Conservation (phyloP, 2,113 vertebrate genomes). For the Sapayoa aenigma region DNA sequence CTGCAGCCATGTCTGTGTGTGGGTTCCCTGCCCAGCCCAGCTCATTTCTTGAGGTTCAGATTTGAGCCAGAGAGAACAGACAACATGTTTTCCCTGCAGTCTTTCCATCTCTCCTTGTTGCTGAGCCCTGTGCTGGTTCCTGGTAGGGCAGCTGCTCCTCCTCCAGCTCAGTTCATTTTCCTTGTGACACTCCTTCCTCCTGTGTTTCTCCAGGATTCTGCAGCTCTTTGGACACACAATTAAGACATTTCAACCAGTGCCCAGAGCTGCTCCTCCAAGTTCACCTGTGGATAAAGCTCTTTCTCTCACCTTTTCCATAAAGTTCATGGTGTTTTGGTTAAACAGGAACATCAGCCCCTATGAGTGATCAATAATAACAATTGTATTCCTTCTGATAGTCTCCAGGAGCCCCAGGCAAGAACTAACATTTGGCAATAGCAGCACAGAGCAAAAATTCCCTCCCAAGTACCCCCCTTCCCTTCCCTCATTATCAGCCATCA, state of each 20-base stretch:
- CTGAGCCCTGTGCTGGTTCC: neutral
- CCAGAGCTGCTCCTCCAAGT: neutral
- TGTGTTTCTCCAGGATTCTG: neutral
- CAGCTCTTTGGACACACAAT: neutral
- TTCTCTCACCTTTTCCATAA: neutral
- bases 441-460: neutral
- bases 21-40: neutral
- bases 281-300: neutral
- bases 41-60: neutral
- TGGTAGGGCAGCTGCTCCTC: neutral
- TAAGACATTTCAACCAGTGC: neutral
- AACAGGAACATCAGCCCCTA: neutral
- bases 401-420: constrained; percentile 7
- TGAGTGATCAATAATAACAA: constrained; percentile 23
- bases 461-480: neutral
- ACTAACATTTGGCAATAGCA: neutral
- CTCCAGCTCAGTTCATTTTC: neutral
- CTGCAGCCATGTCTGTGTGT: neutral
- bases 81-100: neutral
- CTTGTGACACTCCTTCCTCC: neutral
- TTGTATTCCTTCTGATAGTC: constrained; percentile 11
- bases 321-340: neutral
- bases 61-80: neutral
- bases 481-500: constrained; percentile 36
- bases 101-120: neutral